A percentile compares a stretch with the other conserved stretches of the same genome.
Conservation (phyloP, 2,888 invertebrate species). For the Melinaea marsaeus region DNA sequence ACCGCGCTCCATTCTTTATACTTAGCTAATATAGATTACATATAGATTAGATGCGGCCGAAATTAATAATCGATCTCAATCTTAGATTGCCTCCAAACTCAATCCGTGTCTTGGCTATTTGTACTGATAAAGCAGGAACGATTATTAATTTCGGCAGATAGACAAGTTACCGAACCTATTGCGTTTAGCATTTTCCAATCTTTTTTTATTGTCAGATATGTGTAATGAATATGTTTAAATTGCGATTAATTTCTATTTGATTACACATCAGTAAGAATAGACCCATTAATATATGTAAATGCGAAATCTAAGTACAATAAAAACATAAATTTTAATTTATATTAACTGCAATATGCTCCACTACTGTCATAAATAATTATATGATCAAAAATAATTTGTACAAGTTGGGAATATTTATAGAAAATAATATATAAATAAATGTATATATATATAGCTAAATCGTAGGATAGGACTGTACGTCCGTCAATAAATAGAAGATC, state of each 20-base stretch:
- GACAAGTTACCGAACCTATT: background rate
- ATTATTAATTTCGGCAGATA: background rate
- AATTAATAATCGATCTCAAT: conserved; percentile 7
- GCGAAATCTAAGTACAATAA: conserved; percentile 48
- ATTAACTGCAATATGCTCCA: conserved; percentile 54
- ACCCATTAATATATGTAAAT: conserved; percentile 55
- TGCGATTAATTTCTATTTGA: conserved; percentile 16
- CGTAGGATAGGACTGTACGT: conserved; percentile 53
- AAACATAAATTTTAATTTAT: conserved; percentile 52
- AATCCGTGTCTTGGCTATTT: too few relatives aligned
- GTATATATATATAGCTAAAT: conserved; percentile 63
- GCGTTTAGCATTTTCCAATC: background rate
- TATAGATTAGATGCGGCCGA: conserved; percentile 21
- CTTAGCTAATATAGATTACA: conserved; percentile 23
- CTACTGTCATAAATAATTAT: conserved; percentile 21
- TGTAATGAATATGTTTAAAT: conserved; percentile 15
- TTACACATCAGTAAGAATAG: conserved; percentile 27
- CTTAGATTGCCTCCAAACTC: too few relatives aligned
- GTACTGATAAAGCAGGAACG: too few relatives aligned
- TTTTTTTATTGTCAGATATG: conserved; percentile 29
- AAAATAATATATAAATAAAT: conserved; percentile 70
- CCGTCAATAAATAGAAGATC: conserved; percentile 64
- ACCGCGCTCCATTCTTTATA: conserved; percentile 32
- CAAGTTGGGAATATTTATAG: conserved; percentile 70
- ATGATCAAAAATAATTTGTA: conserved; percentile 25